A percentile compares a stretch with the other conserved stretches of the same genome.
Evolutionary conservation across 2,888 invertebrate genomes (phyloP).

Genomic region (Aporophyla lueneburgensis): DNA sequence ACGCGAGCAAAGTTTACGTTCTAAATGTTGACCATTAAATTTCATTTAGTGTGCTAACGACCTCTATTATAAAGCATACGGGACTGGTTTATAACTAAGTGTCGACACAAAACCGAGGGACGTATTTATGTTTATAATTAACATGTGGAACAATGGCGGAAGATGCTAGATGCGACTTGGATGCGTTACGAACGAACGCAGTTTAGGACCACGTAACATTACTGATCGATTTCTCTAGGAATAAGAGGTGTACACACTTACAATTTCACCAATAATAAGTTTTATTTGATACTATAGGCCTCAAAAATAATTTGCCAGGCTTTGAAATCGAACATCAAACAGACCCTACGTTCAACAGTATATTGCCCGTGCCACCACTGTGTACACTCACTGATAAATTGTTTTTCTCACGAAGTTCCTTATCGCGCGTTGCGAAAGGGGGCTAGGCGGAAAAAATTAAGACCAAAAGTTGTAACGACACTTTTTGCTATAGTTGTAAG

Average conservation of each 20-base stretch:
- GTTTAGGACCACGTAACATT: not conserved
- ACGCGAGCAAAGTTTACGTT: conserved; percentile 57
- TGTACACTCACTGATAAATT: too few relatives aligned
- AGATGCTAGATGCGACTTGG: conserved; percentile 59
- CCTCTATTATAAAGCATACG: conserved; percentile 72
- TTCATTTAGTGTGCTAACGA: conserved; percentile 77
- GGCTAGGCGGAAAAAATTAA: too few relatives aligned
- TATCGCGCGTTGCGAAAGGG: too few relatives aligned
- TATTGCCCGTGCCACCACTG: too few relatives aligned
- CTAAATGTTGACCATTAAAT: conserved; percentile 75
- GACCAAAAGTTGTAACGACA: too few relatives aligned
- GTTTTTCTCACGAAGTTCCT: too few relatives aligned
- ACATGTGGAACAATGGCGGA: conserved; percentile 58
- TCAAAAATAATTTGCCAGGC: too few relatives aligned
- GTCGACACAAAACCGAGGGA: conserved; percentile 68
- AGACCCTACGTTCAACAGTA: too few relatives aligned
- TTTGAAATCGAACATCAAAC: too few relatives aligned
- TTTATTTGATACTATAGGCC: too few relatives aligned
- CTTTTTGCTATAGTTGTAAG: too few relatives aligned
- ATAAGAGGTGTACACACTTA: not conserved
- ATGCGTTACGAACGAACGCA: not conserved
- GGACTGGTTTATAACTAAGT: conserved; percentile 72
- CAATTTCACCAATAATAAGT: too few relatives aligned
- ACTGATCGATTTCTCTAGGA: not conserved
- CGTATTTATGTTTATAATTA: conserved; percentile 80